Base-by-base conservation (phyloP, 2,113 vertebrate genomes). In the Bubo blakistoni region DNA sequence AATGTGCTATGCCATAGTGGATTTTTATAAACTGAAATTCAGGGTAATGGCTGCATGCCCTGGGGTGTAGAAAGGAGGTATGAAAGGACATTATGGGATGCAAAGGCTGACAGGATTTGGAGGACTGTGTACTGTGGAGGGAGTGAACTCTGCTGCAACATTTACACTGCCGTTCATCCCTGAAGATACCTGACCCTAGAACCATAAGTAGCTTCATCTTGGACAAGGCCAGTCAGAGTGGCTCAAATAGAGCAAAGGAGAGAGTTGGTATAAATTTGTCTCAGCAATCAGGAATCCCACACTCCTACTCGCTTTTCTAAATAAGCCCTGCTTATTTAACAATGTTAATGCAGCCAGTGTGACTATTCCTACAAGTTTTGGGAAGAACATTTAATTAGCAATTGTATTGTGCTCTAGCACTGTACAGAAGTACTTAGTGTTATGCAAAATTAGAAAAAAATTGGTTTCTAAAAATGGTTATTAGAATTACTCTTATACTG, bases 31-130 rank as follows among this genome's bases (percentile, higher is more conserved):
- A 25, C 63, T 66, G 47, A 88, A 84, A 65, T 42, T 77, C 49
- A 36, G 5, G 1, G 22, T 32, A 79, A 55, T 27, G 34, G 15
- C n/a, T 66, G 9, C 21, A 7, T 62, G 38, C 3, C 24, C n/a
- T 2, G 0, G 9, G 2, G 5, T 21, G 16, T 5, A 66, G n/a
- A 83, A 77, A 73, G 13, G 11, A 83, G 4, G 10, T 32, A 24
- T 19, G 13, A 38, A 49, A 74, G 17, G 25, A 8, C 14, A 46
- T 11, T 18, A 80, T 7, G 29, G 24, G 49, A 32, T 58, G 32
- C 55, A 86, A 85, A 80, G 14, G 6, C 24, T 40, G 26, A 14
- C 0, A 25, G 36, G 21, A 21, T 13, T 38, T 80, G n/a, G 58
- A 80, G 20, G 36, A 52, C 13, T 49, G 18, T 2, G 2, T 61